Conservation (phyloP, 1,140 invertebrate genomes). For the Trichonephila clavipes region DNA sequence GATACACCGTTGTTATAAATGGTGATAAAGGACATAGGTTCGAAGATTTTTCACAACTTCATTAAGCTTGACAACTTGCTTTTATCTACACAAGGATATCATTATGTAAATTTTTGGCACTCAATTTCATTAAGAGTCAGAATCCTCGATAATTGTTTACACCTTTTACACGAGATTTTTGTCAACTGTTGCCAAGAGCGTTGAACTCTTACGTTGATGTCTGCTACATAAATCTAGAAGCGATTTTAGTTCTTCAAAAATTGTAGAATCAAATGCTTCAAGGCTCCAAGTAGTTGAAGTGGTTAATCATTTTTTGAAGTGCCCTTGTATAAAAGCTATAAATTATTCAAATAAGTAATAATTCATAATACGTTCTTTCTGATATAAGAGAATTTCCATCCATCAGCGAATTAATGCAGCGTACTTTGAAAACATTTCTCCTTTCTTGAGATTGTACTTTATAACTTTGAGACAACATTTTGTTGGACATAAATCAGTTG, state of each 20-base stretch:
- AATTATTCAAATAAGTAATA: background rate
- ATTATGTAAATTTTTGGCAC: too few species aligned
- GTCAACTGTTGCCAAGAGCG: background rate
- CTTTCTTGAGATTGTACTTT: too few species aligned
- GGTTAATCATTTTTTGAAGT: constrained; percentile 12
- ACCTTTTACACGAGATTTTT: background rate
- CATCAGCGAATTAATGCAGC: too few species aligned
- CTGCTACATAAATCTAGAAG: background rate
- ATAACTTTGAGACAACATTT: too few species aligned
- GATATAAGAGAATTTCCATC: background rate
- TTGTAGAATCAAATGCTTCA: background rate
- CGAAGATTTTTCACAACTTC: background rate
- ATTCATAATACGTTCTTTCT: background rate
- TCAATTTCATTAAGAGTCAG: too few species aligned
- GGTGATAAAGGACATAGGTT: too few species aligned
- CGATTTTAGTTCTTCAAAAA: background rate
- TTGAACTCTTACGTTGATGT: background rate
- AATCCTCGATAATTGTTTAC: background rate
- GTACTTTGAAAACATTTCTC: too few species aligned
- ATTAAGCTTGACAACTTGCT: background rate
- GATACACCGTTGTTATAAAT: too few species aligned
- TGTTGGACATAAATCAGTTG: too few species aligned
- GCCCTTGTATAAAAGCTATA: constrained; percentile 16
- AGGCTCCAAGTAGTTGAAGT: constrained; percentile 10
- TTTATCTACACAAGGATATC: too few species aligned